Evolutionary conservation across 2,113 vertebrate genomes (phyloP).

Genomic region (Pelobates fuscus): DNA sequence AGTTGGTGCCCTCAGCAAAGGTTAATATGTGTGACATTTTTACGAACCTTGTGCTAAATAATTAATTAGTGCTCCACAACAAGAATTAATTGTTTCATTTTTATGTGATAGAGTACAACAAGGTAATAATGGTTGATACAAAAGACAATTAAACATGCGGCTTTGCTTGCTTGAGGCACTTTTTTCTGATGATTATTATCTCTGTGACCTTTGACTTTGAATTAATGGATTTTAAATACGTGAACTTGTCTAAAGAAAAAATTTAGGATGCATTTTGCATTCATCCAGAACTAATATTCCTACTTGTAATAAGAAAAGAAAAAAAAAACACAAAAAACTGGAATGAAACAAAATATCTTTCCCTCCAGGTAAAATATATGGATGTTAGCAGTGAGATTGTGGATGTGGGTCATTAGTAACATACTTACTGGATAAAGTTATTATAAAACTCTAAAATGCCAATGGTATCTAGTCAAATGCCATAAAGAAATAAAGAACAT

Average conservation of each 20-base stretch:
- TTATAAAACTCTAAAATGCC: neutral
- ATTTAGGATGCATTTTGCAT: slow-evolving; percentile 32
- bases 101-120: slow-evolving; percentile 55
- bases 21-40: slow-evolving; percentile 53
- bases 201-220: slow-evolving; percentile 53
- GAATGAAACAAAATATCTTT: neutral
- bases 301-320: slow-evolving; percentile 12
- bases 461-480: too few relatives aligned
- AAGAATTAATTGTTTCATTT: slow-evolving; percentile 59
- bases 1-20: slow-evolving; percentile 49
- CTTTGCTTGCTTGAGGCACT: slow-evolving; percentile 33
- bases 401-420: neutral
- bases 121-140: slow-evolving; percentile 54
- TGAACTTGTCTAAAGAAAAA: slow-evolving; percentile 23
- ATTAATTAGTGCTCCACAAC: slow-evolving; percentile 60
- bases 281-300: neutral
- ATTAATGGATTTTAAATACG: slow-evolving; percentile 57
- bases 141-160: slow-evolving; percentile 57
- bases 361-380: slow-evolving; percentile 14
- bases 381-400: neutral
- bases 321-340: too few relatives aligned
- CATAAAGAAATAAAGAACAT: too few relatives aligned
- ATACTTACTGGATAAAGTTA: neutral
- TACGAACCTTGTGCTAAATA: slow-evolving; percentile 50
- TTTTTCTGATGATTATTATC: slow-evolving; percentile 40